Evolutionary conservation across 2,888 invertebrate species (phyloP), one percentile per base, ranked within the genome.

Genomic region (Spatulosminthurus flaviceps): DNA sequence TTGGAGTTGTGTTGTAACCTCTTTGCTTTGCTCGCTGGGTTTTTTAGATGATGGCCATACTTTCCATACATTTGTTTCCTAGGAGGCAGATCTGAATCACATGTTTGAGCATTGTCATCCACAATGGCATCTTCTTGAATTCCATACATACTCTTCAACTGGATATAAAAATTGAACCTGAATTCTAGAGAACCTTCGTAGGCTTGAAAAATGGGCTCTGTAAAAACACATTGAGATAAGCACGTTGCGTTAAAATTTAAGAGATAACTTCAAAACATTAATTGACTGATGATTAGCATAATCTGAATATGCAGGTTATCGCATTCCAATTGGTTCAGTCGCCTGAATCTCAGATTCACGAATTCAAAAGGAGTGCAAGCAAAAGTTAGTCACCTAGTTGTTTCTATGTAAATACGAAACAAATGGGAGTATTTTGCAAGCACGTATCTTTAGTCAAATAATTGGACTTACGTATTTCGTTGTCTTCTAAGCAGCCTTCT

Each of bases 391-490:
- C 34, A 34, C 4, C n/a, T n/a, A n/a, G n/a, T n/a, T n/a, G 34
- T 34, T 34, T 9, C 9, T 34, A 34, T 34, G 34, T 34, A 34
- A 34, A 34, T 34, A 34, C 4, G 34, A 34, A 34, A 34, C 34
- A 4, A 9, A 34, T n/a, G 34, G 9, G 4, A 34, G 5, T 34
- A 34, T 9, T 34, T 34, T 34, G 9, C 34, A 34, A 34, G 34
- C 34, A 34, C 34, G 34, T 34, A 9, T 34, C 34, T 34, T 34
- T 34, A 7, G 9, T 7, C 34, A 34, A 34, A 4, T 34, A 9
- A 34, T 34, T 24, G 24, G 1, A 78, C 84, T 84, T 81, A 84
- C 84, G 83, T 9, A 84, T 83, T 82, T 84, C 84, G 75, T 84
- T 84, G 0, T 80, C 78, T 73, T 84, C 83, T 61, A 84, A 76